Evolutionary conservation across 2,113 vertebrate genomes (phyloP).

Genomic region (Lipophrys pholis): DNA sequence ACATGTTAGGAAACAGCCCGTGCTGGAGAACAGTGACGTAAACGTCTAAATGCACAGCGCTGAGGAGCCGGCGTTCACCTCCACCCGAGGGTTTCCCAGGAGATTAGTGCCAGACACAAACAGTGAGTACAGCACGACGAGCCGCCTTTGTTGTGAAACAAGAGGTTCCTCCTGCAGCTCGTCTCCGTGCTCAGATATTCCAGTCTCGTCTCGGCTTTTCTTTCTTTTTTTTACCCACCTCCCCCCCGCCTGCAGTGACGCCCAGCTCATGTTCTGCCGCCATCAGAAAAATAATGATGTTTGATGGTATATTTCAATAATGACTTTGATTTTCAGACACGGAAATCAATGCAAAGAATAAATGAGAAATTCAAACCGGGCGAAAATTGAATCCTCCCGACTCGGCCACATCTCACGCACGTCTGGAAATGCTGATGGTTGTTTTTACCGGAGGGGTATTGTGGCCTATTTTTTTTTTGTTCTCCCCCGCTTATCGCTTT

Average conservation of each 20-base stretch:
- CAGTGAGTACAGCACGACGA: slow-evolving; percentile 7
- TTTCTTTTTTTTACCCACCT: not conserved
- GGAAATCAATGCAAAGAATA: not conserved
- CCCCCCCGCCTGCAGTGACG: not conserved
- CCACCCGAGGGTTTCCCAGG: not conserved
- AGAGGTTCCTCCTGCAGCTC: not conserved
- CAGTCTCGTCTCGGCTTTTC: not conserved
- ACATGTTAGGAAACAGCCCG: no score
- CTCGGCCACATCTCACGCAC: not conserved
- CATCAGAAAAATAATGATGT: not conserved
- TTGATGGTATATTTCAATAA: not conserved
- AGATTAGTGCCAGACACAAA: slow-evolving; percentile 39
- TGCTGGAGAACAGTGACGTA: not conserved
- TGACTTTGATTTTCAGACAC: slow-evolving; percentile 4
- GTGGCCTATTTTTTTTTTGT: slow-evolving; percentile 21
- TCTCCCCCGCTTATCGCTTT: slow-evolving; percentile 20
- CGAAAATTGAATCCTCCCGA: not conserved
- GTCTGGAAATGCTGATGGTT: slow-evolving; percentile 11
- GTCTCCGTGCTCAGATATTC: slow-evolving; percentile 29
- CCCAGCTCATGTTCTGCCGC: not conserved
- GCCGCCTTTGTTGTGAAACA: slow-evolving; percentile 17
- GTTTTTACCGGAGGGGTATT: slow-evolving; percentile 12
- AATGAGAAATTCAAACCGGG: not conserved
- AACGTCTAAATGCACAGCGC: slow-evolving; percentile 4
- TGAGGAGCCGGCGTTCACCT: slow-evolving; percentile 1